Evolutionary conservation across 2,888 invertebrate species (phyloP).

Genomic region (Noctua comes): DNA sequence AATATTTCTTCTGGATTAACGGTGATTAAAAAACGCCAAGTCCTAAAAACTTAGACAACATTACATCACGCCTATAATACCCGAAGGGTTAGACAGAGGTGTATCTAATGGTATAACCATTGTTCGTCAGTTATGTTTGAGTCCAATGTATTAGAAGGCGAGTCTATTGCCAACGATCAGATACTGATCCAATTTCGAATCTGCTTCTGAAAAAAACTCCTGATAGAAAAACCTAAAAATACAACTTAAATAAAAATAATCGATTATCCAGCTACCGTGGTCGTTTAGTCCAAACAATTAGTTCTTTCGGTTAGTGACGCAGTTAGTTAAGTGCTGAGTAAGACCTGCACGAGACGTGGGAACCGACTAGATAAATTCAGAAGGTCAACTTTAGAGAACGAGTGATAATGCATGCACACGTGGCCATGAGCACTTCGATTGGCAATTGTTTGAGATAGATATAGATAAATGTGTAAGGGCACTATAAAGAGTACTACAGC

Average conservation of each 20-base stretch:
- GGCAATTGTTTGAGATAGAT: background rate
- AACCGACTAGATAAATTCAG: slow-evolving; percentile 2
- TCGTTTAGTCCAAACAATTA: slow-evolving; percentile 50
- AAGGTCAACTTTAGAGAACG: background rate
- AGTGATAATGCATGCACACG: background rate
- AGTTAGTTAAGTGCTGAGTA: slow-evolving; percentile 57
- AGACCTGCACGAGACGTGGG: slow-evolving; percentile 56
- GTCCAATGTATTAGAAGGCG: background rate
- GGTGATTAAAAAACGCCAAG: background rate
- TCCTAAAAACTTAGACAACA: background rate
- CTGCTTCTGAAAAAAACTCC: background rate
- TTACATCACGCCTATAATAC: background rate
- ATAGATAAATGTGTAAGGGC: background rate
- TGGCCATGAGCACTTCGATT: too few species aligned
- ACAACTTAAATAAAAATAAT: slow-evolving; percentile 17
- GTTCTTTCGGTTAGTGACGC: slow-evolving; percentile 44
- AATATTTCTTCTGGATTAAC: background rate
- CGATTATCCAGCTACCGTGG: slow-evolving; percentile 14
- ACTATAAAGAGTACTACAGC: too few species aligned
- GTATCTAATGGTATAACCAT: background rate
- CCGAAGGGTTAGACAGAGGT: background rate
- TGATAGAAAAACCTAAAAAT: background rate
- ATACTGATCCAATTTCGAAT: background rate
- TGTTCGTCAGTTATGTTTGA: background rate
- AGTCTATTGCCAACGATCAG: background rate